Percentiles rank a stretch among this genome's conserved stretches.
phyloP scores from a whole-genome alignment of 2,797 vertebrate genomes.

The Cryptoblepharus egeriae region DNA sequence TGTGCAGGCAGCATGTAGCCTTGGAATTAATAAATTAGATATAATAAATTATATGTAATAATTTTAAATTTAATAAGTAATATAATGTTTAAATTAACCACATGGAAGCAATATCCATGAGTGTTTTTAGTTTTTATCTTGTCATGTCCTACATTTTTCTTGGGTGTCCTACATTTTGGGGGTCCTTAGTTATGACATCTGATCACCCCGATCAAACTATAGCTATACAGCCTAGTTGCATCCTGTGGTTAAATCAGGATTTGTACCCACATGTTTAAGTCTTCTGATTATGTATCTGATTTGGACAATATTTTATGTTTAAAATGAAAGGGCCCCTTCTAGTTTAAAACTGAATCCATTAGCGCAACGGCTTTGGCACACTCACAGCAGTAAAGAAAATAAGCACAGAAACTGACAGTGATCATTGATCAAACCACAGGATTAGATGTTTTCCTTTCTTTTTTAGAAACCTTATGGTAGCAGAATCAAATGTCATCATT shows the following conservation, averaged over 20 bases:
- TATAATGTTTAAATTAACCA: too few species aligned
- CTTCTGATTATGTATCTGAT: conserved; percentile 37
- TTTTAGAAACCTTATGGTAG: conserved; percentile 53
- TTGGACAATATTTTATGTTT: conserved; percentile 49
- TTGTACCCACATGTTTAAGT: neutral
- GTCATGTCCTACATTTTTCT: too few species aligned
- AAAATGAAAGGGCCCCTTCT: conserved; percentile 56
- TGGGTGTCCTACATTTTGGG: too few species aligned
- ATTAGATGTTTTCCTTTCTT: neutral
- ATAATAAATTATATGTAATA: too few species aligned
- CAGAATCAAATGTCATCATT: conserved; percentile 67
- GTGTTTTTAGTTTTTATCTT: too few species aligned
- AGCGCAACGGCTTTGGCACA: conserved; percentile 41
- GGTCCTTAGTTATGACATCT: too few species aligned
- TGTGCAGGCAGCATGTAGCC: too few species aligned
- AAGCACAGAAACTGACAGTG: conserved; percentile 54
- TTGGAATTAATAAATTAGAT: too few species aligned
- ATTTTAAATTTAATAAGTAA: too few species aligned
- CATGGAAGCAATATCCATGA: too few species aligned
- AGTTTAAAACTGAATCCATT: conserved; percentile 46
- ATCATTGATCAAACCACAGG: conserved; percentile 60
- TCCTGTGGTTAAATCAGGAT: neutral
- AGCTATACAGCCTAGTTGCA: too few species aligned
- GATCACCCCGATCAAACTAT: neutral
- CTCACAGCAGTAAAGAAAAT: conserved; percentile 59